These are phyloP conservation scores for Xenentodon cancila DNA, from an alignment of 2,797 vertebrate species.

Conservation along the genomic window DNA sequence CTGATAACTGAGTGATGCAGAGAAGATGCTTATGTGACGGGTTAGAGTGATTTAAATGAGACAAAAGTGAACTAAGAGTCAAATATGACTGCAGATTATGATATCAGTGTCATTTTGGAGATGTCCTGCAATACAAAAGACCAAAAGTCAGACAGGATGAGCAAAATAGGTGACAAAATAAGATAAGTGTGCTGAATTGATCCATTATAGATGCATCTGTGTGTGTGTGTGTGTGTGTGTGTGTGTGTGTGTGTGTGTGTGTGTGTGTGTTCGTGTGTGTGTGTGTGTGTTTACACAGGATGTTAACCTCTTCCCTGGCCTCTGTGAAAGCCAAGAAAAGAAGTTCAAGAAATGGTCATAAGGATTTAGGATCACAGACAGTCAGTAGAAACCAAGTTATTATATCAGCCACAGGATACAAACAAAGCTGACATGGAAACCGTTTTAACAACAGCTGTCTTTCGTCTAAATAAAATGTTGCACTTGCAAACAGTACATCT, in stretches of 20 bases:
- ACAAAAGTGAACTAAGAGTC: background rate
- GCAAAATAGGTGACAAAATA: background rate
- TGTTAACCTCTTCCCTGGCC: conserved; percentile 40
- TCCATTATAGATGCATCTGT: background rate
- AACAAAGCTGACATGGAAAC: conserved; percentile 11
- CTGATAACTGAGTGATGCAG: background rate
- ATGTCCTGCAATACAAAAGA: background rate
- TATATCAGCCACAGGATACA: conserved; percentile 30
- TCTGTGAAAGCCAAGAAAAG: conserved; percentile 32
- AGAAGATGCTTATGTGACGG: background rate
- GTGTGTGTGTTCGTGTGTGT: conserved; percentile 4
- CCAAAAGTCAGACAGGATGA: conserved; percentile 26
- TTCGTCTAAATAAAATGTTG: no score
- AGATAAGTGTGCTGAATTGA: no score
- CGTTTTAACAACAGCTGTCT: background rate
- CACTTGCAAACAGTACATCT: no score
- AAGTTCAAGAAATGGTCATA: conserved; percentile 46
- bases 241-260: conserved; percentile 20
- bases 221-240: conserved; percentile 16
- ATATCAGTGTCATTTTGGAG: background rate
- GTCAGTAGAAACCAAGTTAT: background rate
- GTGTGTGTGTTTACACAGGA: conserved; percentile 40
- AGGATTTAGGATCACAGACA: conserved; percentile 18
- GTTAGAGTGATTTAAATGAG: background rate
- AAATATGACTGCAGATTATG: background rate